These are phyloP conservation scores for Sanderia malayensis DNA, from an alignment of 30 jellyfish, hydroid and myxozoan species.

Conservation along the genomic window DNA sequence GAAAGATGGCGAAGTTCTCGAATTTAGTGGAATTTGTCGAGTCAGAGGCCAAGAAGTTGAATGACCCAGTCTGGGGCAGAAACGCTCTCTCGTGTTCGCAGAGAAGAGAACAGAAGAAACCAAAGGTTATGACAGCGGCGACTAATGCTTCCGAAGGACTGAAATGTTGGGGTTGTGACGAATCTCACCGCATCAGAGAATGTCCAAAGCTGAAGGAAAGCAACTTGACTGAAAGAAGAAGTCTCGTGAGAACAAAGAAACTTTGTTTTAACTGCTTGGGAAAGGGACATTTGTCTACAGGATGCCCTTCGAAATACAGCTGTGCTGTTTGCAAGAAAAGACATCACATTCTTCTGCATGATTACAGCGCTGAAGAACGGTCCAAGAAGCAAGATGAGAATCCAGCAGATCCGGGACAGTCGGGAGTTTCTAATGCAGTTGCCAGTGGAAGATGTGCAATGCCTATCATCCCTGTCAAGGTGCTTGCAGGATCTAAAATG, in stretches of 20 bases:
- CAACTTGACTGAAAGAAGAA: constrained; percentile 44
- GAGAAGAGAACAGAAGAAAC: constrained; percentile 22
- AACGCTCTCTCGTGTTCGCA: constrained; percentile 29
- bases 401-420: background rate
- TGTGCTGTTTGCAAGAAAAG: constrained; percentile 32
- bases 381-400: background rate
- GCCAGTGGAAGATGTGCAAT: constrained; percentile 18
- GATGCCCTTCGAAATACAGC: constrained; percentile 22
- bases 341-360: background rate
- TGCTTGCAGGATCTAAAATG: constrained; percentile 34
- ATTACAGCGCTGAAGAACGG: constrained; percentile 7
- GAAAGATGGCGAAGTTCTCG: constrained; percentile 37
- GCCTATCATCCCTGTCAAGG: constrained; percentile 44
- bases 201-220: constrained; percentile 40
- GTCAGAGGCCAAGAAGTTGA: constrained; percentile 48
- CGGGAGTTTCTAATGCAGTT: background rate
- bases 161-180: background rate
- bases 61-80: constrained; percentile 62
- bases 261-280: constrained; percentile 44
- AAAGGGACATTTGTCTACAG: constrained; percentile 29
- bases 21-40: constrained; percentile 43
- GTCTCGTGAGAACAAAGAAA: constrained; percentile 17
- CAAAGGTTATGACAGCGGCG: constrained; percentile 22
- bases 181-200: constrained; percentile 35
- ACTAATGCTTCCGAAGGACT: constrained; percentile 28